A percentile compares a stretch with the other conserved stretches of the same genome.
These are phyloP conservation scores for Eidolon helvum DNA, from an alignment of 2,113 vertebrate genomes.

Conservation along the genomic window DNA sequence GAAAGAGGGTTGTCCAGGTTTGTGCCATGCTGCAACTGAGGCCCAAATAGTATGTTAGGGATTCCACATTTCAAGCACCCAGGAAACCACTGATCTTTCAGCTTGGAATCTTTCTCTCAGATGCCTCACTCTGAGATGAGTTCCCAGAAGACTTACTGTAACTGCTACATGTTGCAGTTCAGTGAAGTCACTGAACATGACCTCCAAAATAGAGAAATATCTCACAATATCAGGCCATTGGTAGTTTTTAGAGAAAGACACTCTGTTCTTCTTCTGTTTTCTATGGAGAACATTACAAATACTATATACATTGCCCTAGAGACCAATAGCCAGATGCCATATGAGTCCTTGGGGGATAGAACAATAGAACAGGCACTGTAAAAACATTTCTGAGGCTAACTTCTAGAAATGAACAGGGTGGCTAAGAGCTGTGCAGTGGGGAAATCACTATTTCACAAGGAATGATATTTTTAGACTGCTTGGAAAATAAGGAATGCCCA, in stretches of 20 bases:
- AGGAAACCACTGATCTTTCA: not conserved
- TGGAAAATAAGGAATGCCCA: constrained; percentile 55
- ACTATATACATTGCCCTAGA: not conserved
- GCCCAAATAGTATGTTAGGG: not conserved
- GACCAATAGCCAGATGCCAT: constrained; percentile 7
- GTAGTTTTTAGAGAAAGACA: constrained; percentile 10
- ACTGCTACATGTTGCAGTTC: not conserved
- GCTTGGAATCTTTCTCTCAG: not conserved
- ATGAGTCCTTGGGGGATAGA: not conserved
- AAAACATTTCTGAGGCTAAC: constrained; percentile 12
- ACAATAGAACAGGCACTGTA: not conserved
- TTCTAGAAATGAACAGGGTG: not conserved
- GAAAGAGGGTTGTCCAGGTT: not conserved
- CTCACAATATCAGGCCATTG: not conserved
- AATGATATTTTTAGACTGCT: constrained; percentile 45
- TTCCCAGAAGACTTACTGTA: not conserved
- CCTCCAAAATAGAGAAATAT: not conserved
- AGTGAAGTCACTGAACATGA: not conserved
- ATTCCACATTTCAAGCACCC: not conserved
- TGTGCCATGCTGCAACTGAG: not conserved
- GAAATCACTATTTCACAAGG: constrained; percentile 10
- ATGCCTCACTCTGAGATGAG: not conserved
- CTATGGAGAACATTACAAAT: constrained; percentile 42
- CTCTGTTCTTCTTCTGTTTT: not conserved
- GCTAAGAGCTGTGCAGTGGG: not conserved